phyloP scores from a whole-genome alignment of 2,888 invertebrate species.

The Uloborus plumipes region DNA sequence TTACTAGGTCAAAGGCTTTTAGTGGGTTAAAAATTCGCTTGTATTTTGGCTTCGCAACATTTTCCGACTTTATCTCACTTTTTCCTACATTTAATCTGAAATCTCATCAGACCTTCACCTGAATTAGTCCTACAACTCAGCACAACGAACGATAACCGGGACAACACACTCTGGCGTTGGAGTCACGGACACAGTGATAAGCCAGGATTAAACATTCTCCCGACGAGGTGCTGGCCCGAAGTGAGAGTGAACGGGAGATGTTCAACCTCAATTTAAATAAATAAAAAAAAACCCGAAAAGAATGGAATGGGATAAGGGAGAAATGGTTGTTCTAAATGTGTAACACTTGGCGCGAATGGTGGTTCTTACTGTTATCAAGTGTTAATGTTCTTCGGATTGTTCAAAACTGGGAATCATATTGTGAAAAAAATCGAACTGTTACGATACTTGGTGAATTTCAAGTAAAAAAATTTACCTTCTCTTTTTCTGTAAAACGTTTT shows the following conservation, averaged over 20 bases:
- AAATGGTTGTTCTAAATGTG: constrained; percentile 11
- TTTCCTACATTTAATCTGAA: not conserved
- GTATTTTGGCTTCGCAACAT: not conserved
- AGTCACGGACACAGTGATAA: constrained; percentile 16
- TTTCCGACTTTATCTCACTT: constrained; percentile 11
- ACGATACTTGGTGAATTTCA: no score
- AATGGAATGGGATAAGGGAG: not conserved
- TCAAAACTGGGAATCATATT: no score
- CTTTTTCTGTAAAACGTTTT: no score
- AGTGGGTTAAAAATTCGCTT: constrained; percentile 13
- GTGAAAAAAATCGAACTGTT: no score
- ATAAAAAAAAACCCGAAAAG: not conserved
- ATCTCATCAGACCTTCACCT: constrained; percentile 26
- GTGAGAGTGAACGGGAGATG: constrained; percentile 19
- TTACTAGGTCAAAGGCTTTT: constrained; percentile 32
- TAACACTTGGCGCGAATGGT: constrained; percentile 3
- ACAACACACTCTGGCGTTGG: constrained; percentile 15
- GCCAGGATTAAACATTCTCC: constrained; percentile 8
- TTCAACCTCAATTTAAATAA: not conserved
- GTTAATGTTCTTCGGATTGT: no score
- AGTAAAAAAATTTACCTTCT: no score
- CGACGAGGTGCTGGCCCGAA: not conserved
- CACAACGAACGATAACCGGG: constrained; percentile 27
- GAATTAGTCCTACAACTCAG: not conserved
- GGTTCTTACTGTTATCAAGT: no score